phyloP scores from a whole-genome alignment of 1,140 invertebrate genomes.

The Euwallacea fornicatus region DNA sequence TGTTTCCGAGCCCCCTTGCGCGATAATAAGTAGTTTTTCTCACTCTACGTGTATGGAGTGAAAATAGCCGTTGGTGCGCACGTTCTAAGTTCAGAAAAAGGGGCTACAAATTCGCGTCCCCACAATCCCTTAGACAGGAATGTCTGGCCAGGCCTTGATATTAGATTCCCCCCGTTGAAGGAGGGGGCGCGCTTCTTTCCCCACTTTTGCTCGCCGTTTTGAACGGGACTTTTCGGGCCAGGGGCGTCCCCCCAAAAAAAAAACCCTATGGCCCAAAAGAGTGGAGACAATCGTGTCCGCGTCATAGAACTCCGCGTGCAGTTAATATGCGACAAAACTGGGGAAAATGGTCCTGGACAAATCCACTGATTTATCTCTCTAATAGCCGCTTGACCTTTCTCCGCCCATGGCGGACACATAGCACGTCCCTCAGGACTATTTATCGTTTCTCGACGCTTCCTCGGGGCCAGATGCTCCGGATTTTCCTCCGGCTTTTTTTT shows the following conservation, averaged over 20 bases:
- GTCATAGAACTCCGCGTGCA: too few relatives aligned
- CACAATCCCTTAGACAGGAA: not conserved
- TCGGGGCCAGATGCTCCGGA: slow-evolving; percentile 19
- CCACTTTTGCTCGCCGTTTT: not conserved
- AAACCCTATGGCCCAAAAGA: too few relatives aligned
- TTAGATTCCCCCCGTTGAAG: not conserved
- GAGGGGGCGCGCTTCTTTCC: not conserved
- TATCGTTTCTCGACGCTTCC: slow-evolving; percentile 20
- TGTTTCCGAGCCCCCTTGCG: too few relatives aligned
- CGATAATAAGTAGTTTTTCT: too few relatives aligned
- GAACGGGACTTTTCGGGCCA: not conserved
- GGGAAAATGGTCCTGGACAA: not conserved
- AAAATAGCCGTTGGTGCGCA: too few relatives aligned
- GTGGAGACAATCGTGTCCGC: too few relatives aligned
- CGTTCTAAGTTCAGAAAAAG: not conserved
- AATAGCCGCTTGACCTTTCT: not conserved
- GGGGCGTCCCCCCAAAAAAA: not conserved
- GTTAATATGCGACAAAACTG: not conserved
- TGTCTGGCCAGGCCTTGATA: not conserved
- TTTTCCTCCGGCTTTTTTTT: slow-evolving; percentile 25
- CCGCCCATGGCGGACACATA: slow-evolving; percentile 11
- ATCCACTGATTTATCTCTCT: not conserved
- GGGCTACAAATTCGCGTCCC: slow-evolving; percentile 4
- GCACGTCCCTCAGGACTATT: slow-evolving; percentile 20
- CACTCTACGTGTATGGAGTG: too few relatives aligned